Evolutionary conservation across 2,113 vertebrate genomes (phyloP).

Genomic region (Blennius ocellaris): DNA sequence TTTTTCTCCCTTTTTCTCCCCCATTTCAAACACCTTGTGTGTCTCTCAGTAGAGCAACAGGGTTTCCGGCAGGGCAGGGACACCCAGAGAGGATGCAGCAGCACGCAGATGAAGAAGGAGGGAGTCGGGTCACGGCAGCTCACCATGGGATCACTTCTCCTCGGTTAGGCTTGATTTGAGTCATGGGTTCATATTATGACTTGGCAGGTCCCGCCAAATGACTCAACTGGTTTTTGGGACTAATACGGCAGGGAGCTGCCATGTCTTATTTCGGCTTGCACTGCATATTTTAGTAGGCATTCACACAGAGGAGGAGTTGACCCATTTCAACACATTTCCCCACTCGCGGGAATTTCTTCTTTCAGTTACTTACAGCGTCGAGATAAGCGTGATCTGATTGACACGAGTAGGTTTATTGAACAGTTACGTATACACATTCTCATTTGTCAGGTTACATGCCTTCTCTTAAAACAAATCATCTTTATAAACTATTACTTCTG

Average conservation of each 20-base stretch:
- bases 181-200: slow-evolving; percentile 68
- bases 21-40: slow-evolving; percentile 5
- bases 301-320: slow-evolving; percentile 66
- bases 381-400: slow-evolving; percentile 26
- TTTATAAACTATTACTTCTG: too few species aligned
- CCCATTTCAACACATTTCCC: slow-evolving; percentile 68
- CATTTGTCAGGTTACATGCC: background rate
- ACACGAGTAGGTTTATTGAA: slow-evolving; percentile 9
- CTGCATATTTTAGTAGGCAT: slow-evolving; percentile 75
- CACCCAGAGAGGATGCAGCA: slow-evolving; percentile 32
- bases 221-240: slow-evolving; percentile 67
- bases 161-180: slow-evolving; percentile 62
- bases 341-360: slow-evolving; percentile 18
- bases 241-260: slow-evolving; percentile 62
- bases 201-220: slow-evolving; percentile 63
- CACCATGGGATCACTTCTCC: slow-evolving; percentile 55
- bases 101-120: slow-evolving; percentile 26
- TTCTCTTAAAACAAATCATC: too few species aligned
- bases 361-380: slow-evolving; percentile 12
- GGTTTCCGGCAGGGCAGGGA: slow-evolving; percentile 27
- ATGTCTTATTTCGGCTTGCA: slow-evolving; percentile 70
- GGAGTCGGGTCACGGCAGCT: slow-evolving; percentile 40
- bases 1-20: background rate
- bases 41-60: slow-evolving; percentile 22
- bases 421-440: slow-evolving; percentile 5